Evolutionary conservation across 2,797 vertebrate species (phyloP), one percentile per base, ranked within the genome.

Genomic region (Scarus forsteni): DNA sequence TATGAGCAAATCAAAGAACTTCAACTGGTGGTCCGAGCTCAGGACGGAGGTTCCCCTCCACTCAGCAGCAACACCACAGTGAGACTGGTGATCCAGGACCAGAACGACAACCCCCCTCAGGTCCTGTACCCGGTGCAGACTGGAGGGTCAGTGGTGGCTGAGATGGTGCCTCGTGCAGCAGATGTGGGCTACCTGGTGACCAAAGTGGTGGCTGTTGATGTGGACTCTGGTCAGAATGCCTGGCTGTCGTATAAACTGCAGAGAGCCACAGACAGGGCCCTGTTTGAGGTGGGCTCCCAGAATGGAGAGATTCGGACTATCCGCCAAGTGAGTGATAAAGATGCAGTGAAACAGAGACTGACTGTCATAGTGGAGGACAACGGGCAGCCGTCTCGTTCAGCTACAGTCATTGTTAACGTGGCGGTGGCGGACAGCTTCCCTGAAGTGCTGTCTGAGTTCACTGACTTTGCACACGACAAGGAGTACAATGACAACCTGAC

Each of bases 171-270:
- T 94, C 61, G 40, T 90, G 93, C 54, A 92, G 86, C 0, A 90
- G 92, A 95, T 46, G 82, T 93, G 2, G 94, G 93, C 14, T 95
- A 94, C 62, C 79, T 95, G 69, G 94, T 89, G 46, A 94, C 93
- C 12, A 95, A 95, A 73, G 94, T 96, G 69, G 92, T 95, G 77
- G 94, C 94, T 8, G 92, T 94, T 52, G 90, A 81, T 85, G 87
- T 88, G 77, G 94, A 95, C 85, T 94, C 93, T 3, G 95, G 95
- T 70, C 94, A 94, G 83, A 95, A 95, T 52, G 92, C 93, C 70
- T 94, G 91, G 92, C 92, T 94, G 53, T 93, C 90, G 36, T 94
- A 87, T 75, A 85, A 88, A 85, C 81, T 91, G 38, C 87, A 85
- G 70, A 87, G 93, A 81, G 73, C 87, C 46, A 90, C 89, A 64